Percentiles rank a stretch among this genome's conserved stretches.
Conservation (phyloP, 2,113 vertebrate species). For the Micromys minutus region DNA sequence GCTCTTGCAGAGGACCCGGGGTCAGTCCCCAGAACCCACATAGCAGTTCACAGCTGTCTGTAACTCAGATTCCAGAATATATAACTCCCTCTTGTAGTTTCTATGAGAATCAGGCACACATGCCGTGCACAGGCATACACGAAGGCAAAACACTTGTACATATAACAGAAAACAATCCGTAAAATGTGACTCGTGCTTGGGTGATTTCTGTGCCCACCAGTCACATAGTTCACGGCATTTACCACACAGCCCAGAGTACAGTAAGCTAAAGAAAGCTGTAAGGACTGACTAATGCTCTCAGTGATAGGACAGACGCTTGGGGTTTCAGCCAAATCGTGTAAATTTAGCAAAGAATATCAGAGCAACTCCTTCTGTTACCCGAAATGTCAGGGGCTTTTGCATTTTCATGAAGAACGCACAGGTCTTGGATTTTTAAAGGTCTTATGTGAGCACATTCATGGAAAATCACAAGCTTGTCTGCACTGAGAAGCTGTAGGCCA, state of each 20-base stretch:
- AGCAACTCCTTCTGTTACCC: constrained; percentile 81
- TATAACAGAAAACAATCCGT: neutral
- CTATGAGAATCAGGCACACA: neutral
- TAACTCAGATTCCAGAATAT: neutral
- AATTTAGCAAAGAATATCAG: constrained; percentile 80
- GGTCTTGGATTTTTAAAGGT: constrained; percentile 81
- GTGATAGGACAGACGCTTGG: constrained; percentile 72
- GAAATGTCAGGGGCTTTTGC: constrained; percentile 79
- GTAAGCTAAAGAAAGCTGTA: constrained; percentile 58
- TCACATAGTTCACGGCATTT: constrained; percentile 60
- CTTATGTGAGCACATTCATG: constrained; percentile 63
- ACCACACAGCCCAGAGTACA: constrained; percentile 58
- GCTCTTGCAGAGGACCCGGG: neutral
- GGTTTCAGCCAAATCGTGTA: constrained; percentile 75
- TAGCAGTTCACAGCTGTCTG: neutral
- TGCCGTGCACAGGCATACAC: neutral
- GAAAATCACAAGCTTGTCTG: constrained; percentile 53
- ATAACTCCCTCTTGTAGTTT: neutral
- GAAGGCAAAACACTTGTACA: neutral
- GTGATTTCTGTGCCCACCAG: constrained; percentile 20
- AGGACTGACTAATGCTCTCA: constrained; percentile 72
- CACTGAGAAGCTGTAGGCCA: neutral
- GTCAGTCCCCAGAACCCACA: neutral
- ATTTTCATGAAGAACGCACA: constrained; percentile 81
- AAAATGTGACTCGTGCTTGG: constrained; percentile 12